These are phyloP conservation scores for Amblyornis subalaris DNA, from an alignment of 2,113 vertebrate species.

Conservation along the genomic window DNA sequence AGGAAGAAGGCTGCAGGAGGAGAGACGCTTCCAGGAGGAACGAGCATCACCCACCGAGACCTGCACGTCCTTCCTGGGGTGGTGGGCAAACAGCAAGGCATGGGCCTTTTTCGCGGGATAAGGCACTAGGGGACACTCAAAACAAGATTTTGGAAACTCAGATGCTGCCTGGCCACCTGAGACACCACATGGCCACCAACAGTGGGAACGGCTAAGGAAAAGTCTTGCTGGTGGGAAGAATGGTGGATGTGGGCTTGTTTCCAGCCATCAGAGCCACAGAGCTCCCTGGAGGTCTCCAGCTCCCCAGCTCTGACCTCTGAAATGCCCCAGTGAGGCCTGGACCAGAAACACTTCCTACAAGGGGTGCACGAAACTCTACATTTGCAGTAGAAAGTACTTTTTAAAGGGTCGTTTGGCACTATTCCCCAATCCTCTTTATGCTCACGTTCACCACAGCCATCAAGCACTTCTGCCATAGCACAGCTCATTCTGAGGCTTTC, in stretches of 20 bases:
- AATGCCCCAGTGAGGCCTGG: background rate
- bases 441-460: fast-evolving
- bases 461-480: background rate
- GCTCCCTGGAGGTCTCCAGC: background rate
- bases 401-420: background rate
- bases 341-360: background rate
- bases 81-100: background rate
- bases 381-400: background rate
- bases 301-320: background rate
- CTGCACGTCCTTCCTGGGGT: background rate
- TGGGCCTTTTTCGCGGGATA: fast-evolving
- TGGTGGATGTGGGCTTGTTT: fast-evolving
- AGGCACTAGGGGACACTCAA: background rate
- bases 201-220: background rate
- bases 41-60: background rate
- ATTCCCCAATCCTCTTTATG: background rate
- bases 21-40: slow-evolving; percentile 2
- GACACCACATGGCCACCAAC: background rate
- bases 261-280: background rate
- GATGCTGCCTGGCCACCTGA: background rate
- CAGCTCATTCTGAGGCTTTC: background rate
- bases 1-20: slow-evolving; percentile 61
- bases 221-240: background rate
- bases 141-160: background rate
- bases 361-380: background rate